phyloP scores from a whole-genome alignment of 2,888 invertebrate genomes.

The Melolontha melolontha region DNA sequence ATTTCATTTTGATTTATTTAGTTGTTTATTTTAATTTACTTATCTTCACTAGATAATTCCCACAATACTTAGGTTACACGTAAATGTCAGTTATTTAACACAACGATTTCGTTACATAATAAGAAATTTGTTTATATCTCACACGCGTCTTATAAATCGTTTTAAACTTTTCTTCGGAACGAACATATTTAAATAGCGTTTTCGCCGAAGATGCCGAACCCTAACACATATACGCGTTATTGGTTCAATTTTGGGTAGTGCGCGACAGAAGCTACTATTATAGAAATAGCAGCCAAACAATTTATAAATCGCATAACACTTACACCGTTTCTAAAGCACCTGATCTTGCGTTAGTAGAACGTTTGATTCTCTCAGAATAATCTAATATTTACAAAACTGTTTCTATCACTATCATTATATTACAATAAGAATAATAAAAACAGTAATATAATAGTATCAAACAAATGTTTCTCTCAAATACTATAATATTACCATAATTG shows the following conservation, averaged over 20 bases:
- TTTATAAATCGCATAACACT: constrained; percentile 51
- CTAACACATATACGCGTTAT: constrained; percentile 11
- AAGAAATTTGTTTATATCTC: constrained; percentile 14
- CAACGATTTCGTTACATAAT: constrained; percentile 20
- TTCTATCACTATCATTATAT: no score
- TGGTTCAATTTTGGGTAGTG: constrained; percentile 44
- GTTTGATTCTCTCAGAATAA: no score
- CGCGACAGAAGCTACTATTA: constrained; percentile 48
- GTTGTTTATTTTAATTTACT: not conserved
- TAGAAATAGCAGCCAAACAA: constrained; percentile 56
- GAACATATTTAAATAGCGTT: constrained; percentile 19
- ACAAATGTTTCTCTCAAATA: no score
- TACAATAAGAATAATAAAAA: no score
- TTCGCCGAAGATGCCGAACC: constrained; percentile 5
- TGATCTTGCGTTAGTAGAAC: no score
- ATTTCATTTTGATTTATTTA: not conserved
- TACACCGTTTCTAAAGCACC: no score
- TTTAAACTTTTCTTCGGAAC: constrained; percentile 3
- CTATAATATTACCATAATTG: no score
- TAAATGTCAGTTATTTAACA: not conserved
- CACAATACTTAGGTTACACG: not conserved
- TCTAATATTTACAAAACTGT: no score
- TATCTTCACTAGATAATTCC: constrained; percentile 1
- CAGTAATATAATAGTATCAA: no score
- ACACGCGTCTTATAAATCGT: not conserved